Conservation (phyloP, 2,888 invertebrate species). For the Agriopis aurantiaria region DNA sequence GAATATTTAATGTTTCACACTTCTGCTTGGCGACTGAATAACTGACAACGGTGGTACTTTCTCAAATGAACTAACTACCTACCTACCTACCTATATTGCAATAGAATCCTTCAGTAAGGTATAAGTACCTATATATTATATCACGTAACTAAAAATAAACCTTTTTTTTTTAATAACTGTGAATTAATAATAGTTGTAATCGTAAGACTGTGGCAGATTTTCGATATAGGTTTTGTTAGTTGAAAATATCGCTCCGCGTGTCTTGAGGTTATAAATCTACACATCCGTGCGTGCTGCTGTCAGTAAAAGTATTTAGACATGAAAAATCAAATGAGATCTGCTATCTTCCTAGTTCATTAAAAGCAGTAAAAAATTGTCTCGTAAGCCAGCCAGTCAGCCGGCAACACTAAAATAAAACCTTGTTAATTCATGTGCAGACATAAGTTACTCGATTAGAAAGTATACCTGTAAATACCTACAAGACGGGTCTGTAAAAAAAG, state of each 20-base stretch:
- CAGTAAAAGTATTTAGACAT: constrained; percentile 17
- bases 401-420: not conserved
- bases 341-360: constrained; percentile 11
- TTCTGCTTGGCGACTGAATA: too few relatives aligned
- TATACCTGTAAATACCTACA: not conserved
- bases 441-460: not conserved
- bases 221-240: not conserved
- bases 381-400: not conserved
- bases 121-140: too few relatives aligned
- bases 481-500: not conserved
- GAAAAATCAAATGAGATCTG: constrained; percentile 26
- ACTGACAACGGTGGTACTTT: too few relatives aligned
- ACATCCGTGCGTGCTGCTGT: constrained; percentile 28
- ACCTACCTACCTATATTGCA: too few relatives aligned
- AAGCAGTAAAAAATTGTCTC: not conserved
- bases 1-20: too few relatives aligned
- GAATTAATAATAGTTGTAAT: not conserved
- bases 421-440: not conserved
- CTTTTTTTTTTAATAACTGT: too few relatives aligned
- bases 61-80: too few relatives aligned
- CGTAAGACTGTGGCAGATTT: not conserved
- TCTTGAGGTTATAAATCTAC: constrained; percentile 27
- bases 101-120: too few relatives aligned
- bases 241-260: constrained; percentile 23
- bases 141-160: too few relatives aligned